A percentile compares a stretch with the other conserved stretches of the same genome.
These are phyloP conservation scores for Tachysurus vachellii DNA, from an alignment of 2,113 vertebrate species.

Conservation along the genomic window DNA sequence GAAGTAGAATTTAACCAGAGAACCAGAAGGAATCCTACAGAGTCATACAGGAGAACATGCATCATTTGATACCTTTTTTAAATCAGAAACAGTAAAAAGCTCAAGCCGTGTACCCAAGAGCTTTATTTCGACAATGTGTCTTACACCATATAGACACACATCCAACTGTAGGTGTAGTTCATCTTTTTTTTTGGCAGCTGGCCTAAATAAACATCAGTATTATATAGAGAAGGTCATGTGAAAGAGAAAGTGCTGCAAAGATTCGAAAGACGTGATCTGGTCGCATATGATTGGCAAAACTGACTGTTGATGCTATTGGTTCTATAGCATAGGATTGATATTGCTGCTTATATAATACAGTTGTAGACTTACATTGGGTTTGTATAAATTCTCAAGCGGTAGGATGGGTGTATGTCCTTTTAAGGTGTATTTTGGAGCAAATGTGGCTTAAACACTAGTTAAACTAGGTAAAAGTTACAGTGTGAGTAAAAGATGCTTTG, in stretches of 20 bases:
- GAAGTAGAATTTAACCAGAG: not conserved
- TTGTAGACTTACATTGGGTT: not conserved
- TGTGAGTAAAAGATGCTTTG: not conserved
- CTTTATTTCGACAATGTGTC: not conserved
- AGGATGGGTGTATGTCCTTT: not conserved
- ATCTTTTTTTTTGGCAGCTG: not conserved
- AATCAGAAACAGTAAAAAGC: not conserved
- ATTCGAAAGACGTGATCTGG: not conserved
- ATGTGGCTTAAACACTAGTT: not conserved
- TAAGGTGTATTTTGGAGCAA: not conserved
- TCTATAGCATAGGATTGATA: not conserved
- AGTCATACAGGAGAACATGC: not conserved
- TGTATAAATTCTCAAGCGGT: not conserved
- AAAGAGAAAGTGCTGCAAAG: not conserved
- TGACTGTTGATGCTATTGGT: not conserved
- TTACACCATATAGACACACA: not conserved
- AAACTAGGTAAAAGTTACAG: not conserved
- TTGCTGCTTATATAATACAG: not conserved
- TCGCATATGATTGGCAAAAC: not conserved
- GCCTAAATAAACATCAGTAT: not conserved
- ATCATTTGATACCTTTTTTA: not conserved
- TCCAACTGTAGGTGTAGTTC: not conserved
- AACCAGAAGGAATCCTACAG: not conserved
- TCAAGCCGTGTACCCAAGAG: not conserved
- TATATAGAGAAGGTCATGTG: not conserved